Base-by-base conservation (phyloP, 1,140 invertebrate species). In the Leptopilina clavipes region DNA sequence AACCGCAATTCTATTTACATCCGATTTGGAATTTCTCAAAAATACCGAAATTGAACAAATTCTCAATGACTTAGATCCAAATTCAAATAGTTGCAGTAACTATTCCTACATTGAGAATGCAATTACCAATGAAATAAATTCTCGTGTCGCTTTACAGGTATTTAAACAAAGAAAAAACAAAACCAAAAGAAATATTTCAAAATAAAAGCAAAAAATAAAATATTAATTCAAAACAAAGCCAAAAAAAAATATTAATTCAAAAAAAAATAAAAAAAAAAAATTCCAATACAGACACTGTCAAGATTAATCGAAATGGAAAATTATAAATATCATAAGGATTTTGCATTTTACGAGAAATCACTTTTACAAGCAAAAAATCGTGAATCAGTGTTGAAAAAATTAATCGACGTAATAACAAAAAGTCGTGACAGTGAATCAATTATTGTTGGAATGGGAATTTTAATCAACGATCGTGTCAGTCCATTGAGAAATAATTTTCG, bases 101-200 rank as follows among this genome's bases (percentile, higher is more conserved):
- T 87, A 88, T 56, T 82, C 86, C 37, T 76, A 90, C 1, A 65
- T 92, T 10, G 90, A 92, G 72, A 87, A 85, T 18, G 87, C 91
- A 14, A 89, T 91, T 22, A 78, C 86, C 0, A 86, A 90, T 25
- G 90, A 93, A 82, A 89, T 93, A 8, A 91, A 90, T 45, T 91
- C 91, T 12, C 81, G 81, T 14, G 88, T 93, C 37, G 91, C 92
- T 3, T 74, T 92, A 3, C 86, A 90, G 78, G 90, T 91, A 14
- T 83, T 93, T 31, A 31, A 2, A 31, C 5, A 31, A 31, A 31
- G 1, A 1, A 89, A 87, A 18, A 90, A 91, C 5, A 31, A 5
- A 31, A 5, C 25, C 1, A 31, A 31, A 31, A 31, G 5, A 31
- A 5, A 31, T 12, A 25, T 25, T 9, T 59, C 11, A 8, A 3